These are phyloP conservation scores for Apodemus speciosus DNA, from an alignment of 2,113 vertebrate species.

Conservation along the genomic window DNA sequence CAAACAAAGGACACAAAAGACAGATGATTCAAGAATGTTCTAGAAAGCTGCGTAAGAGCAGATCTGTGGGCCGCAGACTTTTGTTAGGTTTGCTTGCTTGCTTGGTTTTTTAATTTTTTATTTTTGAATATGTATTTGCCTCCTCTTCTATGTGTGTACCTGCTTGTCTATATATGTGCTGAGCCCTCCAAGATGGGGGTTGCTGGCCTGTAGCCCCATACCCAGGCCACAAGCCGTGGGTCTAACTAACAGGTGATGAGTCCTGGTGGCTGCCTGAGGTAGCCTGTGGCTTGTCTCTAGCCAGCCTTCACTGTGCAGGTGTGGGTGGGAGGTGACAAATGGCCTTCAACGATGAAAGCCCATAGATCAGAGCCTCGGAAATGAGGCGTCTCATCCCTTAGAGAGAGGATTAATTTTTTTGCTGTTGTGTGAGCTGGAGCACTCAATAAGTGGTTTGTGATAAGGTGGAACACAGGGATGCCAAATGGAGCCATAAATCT, in stretches of 20 bases:
- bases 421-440: neutral
- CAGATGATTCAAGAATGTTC: neutral
- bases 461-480: neutral
- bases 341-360: neutral
- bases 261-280: accelerated
- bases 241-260: neutral
- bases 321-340: neutral
- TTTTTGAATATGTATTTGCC: neutral
- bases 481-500: conserved; percentile 11
- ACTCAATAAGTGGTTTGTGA: neutral
- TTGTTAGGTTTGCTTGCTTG: neutral
- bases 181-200: too few relatives aligned
- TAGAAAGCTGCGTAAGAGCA: neutral
- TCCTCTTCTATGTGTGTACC: neutral
- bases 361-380: neutral
- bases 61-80: neutral
- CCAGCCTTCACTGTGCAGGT: accelerated
- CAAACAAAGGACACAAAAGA: neutral
- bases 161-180: neutral
- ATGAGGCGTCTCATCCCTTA: neutral
- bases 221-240: neutral
- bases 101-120: neutral
- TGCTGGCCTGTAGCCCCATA: too few relatives aligned
- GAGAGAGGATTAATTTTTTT: conserved; percentile 38
- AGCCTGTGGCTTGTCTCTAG: neutral